Conservation (phyloP, 1,140 invertebrate species). For the Bombus cullumanus region DNA sequence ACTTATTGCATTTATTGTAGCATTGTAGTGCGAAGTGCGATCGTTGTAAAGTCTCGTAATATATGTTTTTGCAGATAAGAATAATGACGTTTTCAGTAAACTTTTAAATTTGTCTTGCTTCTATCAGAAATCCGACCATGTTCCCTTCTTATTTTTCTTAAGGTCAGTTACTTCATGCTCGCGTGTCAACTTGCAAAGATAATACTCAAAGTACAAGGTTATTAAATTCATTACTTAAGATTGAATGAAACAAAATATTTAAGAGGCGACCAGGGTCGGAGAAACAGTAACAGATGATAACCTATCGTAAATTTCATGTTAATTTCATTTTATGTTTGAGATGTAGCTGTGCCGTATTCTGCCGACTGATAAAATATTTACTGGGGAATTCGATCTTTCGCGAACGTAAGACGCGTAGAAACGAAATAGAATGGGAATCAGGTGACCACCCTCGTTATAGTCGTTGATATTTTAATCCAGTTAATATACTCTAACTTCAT, state of each 20-base stretch:
- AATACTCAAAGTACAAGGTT: slow-evolving; percentile 14
- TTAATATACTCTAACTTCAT: neutral
- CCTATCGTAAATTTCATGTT: slow-evolving; percentile 60
- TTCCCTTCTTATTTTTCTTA: slow-evolving; percentile 7
- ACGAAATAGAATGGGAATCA: too few species aligned
- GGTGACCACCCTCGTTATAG: neutral
- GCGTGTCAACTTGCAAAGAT: neutral
- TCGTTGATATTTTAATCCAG: neutral
- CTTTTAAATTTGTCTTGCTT: neutral
- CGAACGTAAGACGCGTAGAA: neutral
- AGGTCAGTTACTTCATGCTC: neutral
- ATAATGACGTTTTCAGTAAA: neutral
- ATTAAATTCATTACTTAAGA: slow-evolving; percentile 27
- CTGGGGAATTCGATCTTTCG: slow-evolving; percentile 27
- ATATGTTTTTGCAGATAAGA: neutral
- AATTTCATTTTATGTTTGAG: slow-evolving; percentile 55
- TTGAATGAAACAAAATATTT: slow-evolving; percentile 1
- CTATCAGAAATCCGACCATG: neutral
- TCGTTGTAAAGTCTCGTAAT: neutral
- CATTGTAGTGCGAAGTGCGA: neutral
- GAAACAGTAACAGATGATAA: slow-evolving; percentile 50
- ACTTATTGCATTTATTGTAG: neutral
- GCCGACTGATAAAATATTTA: slow-evolving; percentile 9
- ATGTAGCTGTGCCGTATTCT: slow-evolving; percentile 30
- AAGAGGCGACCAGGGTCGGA: neutral